Evolutionary conservation across 1,140 invertebrate genomes (phyloP), one percentile per base, ranked within the genome.

Genomic region (Dendroctonus valens): DNA sequence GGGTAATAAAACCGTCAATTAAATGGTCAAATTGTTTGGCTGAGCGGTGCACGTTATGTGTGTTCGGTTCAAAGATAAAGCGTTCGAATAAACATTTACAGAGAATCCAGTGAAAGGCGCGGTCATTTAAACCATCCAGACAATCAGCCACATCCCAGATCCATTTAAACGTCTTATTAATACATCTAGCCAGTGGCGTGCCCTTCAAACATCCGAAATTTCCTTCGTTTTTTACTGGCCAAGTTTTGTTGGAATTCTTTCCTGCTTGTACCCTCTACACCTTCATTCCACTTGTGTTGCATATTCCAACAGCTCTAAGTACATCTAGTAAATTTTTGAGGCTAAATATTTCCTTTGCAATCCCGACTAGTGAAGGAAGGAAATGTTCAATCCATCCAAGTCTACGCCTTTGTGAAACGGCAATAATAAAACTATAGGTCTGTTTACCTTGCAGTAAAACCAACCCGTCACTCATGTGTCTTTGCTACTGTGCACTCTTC

Each of bases 401-500:
- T 7, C 50, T 26, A 52, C 50, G 59, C 15, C 50, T 15, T 3
- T 62, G 50, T 42, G 6, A 38, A 51, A 55, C 37, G 26, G 46
- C 54, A 54, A 67, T 59, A 67, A 67, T 67, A 67, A 59, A 59
- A 53, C 39, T 59, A 3, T 26, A 52, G 58, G 57, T 60, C 46
- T 67, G 65, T 67, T 67, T 67, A 67, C 8, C n/a, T 55, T 60
- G 41, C 41, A 54, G 57, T 52, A 52, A 67, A 67, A 67, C 52
- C 65, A 67, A 60, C 5, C 57, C 65, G 65, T 67, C 65, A 67
- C 65, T 67, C 65, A 67, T 67, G 65, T 67, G 65, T 67, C 65
- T 67, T 67, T 67, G 65, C 65, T 67, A 67, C 65, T 67, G 65
- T 59, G 57, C 58, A 55, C 65, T 67, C 65, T 67, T 67, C 65